phyloP scores from a whole-genome alignment of 2,797 vertebrate species.

The Percopsis omiscomaycus region DNA sequence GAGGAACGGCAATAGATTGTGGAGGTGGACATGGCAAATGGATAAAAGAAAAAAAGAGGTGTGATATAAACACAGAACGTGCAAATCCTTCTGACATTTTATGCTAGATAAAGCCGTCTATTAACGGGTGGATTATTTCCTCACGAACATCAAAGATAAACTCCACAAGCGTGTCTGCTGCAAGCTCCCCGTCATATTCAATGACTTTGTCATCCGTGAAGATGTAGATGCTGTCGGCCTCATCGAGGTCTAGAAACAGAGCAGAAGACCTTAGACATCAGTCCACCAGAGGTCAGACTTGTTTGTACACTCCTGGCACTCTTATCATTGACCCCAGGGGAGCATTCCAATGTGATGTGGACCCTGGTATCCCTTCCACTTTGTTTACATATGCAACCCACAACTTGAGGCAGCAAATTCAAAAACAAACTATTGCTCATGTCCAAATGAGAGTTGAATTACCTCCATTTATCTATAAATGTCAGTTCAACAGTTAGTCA shows the following conservation, averaged over 20 bases:
- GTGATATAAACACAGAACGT: conserved; percentile 12
- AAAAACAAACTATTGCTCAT: background rate
- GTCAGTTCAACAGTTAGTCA: background rate
- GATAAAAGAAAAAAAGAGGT: conserved; percentile 19
- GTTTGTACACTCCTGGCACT: background rate
- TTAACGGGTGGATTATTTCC: conserved; percentile 69
- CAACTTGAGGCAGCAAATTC: background rate
- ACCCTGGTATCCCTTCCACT: background rate
- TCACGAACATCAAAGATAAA: conserved; percentile 88
- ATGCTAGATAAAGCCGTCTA: conserved; percentile 46
- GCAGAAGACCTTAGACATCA: background rate
- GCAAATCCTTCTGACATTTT: conserved; percentile 8
- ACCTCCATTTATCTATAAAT: background rate
- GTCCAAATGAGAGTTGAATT: background rate
- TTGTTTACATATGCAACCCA: background rate
- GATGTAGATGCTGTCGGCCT: conserved; percentile 86
- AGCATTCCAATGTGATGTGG: background rate
- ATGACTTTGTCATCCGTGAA: conserved; percentile 88
- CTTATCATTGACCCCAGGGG: background rate
- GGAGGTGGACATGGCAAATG: conserved; percentile 1
- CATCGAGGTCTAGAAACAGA: conserved; percentile 75
- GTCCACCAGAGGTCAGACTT: conserved; percentile 34
- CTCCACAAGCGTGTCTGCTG: conserved; percentile 89
- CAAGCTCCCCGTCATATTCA: conserved; percentile 88
- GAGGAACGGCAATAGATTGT: conserved; percentile 3